phyloP scores from a whole-genome alignment of 1,140 invertebrate genomes.

The Ladona fulva region DNA sequence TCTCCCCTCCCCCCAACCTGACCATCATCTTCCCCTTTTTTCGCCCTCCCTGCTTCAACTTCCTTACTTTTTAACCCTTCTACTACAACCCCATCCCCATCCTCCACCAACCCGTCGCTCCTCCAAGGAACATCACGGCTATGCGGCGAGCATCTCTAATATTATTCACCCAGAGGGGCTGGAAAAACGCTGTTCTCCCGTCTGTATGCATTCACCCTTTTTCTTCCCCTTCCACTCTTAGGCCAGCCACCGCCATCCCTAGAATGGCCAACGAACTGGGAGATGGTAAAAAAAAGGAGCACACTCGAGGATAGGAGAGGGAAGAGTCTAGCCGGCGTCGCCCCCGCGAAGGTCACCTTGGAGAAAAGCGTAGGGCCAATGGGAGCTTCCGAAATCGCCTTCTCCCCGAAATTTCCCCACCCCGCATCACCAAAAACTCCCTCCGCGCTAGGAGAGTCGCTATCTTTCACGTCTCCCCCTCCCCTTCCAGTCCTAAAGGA shows the following conservation, averaged over 20 bases:
- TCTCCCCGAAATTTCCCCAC: background rate
- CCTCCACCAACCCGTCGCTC: no score
- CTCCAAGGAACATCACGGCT: no score
- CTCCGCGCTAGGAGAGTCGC: background rate
- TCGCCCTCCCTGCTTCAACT: no score
- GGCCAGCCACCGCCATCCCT: background rate
- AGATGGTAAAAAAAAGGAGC: background rate
- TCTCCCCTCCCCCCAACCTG: no score
- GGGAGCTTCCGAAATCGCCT: background rate
- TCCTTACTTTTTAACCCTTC: no score
- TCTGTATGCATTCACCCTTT: no score
- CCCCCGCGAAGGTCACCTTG: conserved; percentile 4
- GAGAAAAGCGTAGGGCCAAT: background rate
- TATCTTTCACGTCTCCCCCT: background rate
- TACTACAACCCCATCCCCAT: no score
- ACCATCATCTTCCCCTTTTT: no score
- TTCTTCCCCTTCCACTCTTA: background rate
- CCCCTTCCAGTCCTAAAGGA: background rate
- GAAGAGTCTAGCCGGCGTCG: background rate
- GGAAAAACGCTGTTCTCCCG: no score
- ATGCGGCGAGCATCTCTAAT: no score
- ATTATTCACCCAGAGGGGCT: no score
- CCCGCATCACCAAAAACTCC: background rate
- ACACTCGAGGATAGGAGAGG: background rate
- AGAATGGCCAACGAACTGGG: background rate